Evolutionary conservation across 2,113 vertebrate genomes (phyloP).

Genomic region (Uropsilus gracilis): DNA sequence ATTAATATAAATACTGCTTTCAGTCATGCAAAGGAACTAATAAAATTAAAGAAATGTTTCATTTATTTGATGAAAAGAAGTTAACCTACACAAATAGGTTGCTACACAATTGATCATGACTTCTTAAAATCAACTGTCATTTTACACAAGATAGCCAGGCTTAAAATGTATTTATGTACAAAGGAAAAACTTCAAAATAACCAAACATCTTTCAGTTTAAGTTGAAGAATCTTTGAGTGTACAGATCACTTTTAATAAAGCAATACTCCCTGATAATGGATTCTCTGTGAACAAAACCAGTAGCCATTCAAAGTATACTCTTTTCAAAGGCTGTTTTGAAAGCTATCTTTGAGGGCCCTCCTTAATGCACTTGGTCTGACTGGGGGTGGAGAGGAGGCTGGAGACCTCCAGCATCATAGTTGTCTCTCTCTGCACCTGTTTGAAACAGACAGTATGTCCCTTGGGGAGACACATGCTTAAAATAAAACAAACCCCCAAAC

Average conservation of each 20-base stretch:
- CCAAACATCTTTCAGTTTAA: neutral
- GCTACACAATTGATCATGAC: constrained; percentile 9
- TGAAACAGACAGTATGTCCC: constrained; percentile 49
- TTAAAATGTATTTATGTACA: neutral
- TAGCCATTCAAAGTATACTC: neutral
- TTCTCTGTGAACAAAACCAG: neutral
- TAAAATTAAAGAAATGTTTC: constrained; percentile 53
- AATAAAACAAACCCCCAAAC: constrained; percentile 68
- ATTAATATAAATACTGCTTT: constrained; percentile 43
- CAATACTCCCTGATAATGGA: neutral
- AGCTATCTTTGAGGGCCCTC: neutral
- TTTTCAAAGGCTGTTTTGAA: neutral
- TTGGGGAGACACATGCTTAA: constrained; percentile 37
- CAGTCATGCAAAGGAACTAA: constrained; percentile 27
- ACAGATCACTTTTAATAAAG: neutral
- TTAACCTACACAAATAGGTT: constrained; percentile 63
- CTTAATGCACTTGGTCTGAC: neutral
- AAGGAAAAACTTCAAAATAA: constrained; percentile 10
- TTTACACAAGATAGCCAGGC: neutral
- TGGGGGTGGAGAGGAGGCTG: neutral
- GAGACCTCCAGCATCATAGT: neutral
- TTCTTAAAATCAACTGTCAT: constrained; percentile 30
- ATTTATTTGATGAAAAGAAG: constrained; percentile 66
- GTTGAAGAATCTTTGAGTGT: neutral
- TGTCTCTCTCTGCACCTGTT: constrained; percentile 61